A percentile compares a stretch with the other conserved stretches of the same genome.
Conservation (phyloP, 2,113 vertebrate genomes). For the Carassius gibelio region DNA sequence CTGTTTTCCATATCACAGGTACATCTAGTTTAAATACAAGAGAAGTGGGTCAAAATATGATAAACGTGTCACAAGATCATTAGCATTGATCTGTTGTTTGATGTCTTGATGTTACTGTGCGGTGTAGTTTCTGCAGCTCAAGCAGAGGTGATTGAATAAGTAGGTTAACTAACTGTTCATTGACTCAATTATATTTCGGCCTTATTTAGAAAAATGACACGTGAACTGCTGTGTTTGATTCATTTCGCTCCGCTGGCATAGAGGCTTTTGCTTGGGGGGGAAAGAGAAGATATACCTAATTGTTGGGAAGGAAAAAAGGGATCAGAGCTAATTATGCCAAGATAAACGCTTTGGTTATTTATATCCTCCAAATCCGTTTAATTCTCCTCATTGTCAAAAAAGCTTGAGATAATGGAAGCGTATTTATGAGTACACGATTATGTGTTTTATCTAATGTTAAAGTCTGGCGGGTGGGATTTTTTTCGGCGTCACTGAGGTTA, state of each 20-base stretch:
- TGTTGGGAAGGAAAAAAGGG: slow-evolving; percentile 37
- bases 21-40: not conserved
- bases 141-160: slow-evolving; percentile 23
- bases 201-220: slow-evolving; percentile 37
- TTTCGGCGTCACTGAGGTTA: not conserved
- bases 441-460: slow-evolving; percentile 49
- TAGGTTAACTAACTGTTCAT: slow-evolving; percentile 32
- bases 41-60: not conserved
- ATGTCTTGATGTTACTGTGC: slow-evolving; percentile 16
- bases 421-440: slow-evolving; percentile 54
- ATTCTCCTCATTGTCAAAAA: slow-evolving; percentile 57
- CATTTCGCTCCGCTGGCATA: slow-evolving; percentile 23
- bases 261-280: slow-evolving; percentile 29
- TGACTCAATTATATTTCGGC: slow-evolving; percentile 38
- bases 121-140: slow-evolving; percentile 1
- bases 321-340: slow-evolving; percentile 51
- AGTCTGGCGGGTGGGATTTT: not conserved
- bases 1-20: not conserved
- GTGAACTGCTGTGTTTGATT: slow-evolving; percentile 26
- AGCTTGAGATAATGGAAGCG: slow-evolving; percentile 54
- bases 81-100: slow-evolving; percentile 28
- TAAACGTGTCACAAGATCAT: not conserved
- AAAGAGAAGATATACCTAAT: slow-evolving; percentile 39
- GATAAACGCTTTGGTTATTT: slow-evolving; percentile 57
- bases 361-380: slow-evolving; percentile 59